Evolutionary conservation across 2,797 vertebrate genomes (phyloP), one percentile per base, ranked within the genome.

Genomic region (Coilia nasus): DNA sequence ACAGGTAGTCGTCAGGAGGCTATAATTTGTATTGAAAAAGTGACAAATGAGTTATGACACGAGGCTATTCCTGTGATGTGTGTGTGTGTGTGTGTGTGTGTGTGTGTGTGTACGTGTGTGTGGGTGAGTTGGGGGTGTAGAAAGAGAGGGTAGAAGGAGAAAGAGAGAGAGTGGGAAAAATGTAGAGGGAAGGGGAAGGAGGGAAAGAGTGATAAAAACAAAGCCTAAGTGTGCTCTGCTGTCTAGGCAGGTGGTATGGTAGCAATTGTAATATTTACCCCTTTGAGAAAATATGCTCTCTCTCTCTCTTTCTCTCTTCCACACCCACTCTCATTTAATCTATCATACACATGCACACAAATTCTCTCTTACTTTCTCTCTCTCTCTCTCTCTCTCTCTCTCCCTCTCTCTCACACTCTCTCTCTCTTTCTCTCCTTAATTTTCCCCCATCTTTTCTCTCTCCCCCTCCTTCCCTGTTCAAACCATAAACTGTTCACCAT

Each of bases 1-100:
- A 86, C 93, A 93, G 94, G 92, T 93, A 93, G 92, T 94, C 88
- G 87, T 94, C 92, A 92, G 88, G 88, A 88, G 47, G 88, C 90
- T 93, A 92, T 94, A 93, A 95, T 94, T 95, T 92, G 93, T 93
- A 93, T 94, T 92, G 91, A 93, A 88, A 90, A 94, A 91, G 86
- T 94, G 92, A 95, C 92, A 93, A 95, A 95, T 93, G 92, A 93
- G 92, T 95, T 94, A 90, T 95, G 93, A 94, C 92, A 93, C 88
- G 90, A 91, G 91, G 71, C 91, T 83, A 88, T 89, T 93, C 89
- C 88, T 93, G 90, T 87, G 35, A 44, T 89, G 89, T 89, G 92
- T 93, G 91, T 91, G 81, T 82, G 71, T 57, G 60, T 57, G 81
- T 81, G 47, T 64, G 81, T 78, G 28, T 80, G 85, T 60, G 71